Conservation (phyloP, 1,140 invertebrate species). For the Nilaparvata lugens region DNA sequence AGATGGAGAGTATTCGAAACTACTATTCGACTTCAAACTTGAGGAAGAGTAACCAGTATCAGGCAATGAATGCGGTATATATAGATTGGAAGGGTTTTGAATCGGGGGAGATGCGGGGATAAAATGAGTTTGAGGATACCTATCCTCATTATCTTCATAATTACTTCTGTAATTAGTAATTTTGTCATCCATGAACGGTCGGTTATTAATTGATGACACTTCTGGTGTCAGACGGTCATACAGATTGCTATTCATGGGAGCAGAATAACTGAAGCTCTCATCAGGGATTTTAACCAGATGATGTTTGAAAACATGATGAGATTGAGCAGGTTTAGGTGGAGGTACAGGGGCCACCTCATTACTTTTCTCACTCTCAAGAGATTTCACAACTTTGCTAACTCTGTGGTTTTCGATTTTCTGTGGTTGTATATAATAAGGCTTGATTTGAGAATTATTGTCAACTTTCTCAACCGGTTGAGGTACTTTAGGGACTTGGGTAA, state of each 20-base stretch:
- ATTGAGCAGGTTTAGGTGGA: background rate
- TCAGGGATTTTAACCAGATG: background rate
- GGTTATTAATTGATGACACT: background rate
- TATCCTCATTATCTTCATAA: background rate
- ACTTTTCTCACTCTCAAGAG: background rate
- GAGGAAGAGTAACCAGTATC: slow-evolving; percentile 3
- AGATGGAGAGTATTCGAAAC: background rate
- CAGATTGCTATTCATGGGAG: background rate
- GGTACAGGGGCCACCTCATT: background rate
- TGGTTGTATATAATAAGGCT: background rate
- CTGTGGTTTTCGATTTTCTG: background rate
- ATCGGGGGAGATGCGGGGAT: background rate
- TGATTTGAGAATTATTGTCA: background rate
- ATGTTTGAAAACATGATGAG: background rate
- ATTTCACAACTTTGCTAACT: background rate
- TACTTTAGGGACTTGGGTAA: too few relatives aligned
- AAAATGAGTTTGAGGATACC: background rate
- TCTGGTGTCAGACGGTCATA: background rate
- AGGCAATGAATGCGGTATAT: background rate
- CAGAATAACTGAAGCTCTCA: background rate
- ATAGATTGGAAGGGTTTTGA: background rate
- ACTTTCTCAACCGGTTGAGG: too few relatives aligned
- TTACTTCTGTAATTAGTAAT: background rate
- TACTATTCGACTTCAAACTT: background rate
- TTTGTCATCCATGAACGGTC: background rate